Conservation (phyloP, 2,797 vertebrate genomes). For the Kryptopterus vitreolus region DNA sequence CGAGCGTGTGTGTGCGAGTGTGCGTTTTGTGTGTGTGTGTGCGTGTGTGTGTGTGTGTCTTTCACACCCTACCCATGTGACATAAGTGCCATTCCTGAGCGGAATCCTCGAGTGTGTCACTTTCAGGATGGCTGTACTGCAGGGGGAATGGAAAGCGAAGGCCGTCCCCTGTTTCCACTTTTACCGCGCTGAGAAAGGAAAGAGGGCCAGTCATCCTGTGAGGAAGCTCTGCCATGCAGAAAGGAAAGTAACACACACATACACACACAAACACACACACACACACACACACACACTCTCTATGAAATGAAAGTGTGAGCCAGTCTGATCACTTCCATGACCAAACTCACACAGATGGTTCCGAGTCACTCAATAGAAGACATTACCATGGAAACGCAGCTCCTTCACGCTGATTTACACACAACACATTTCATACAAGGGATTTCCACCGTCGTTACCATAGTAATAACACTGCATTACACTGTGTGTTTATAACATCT, state of each 20-base stretch:
- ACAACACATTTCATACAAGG: background rate
- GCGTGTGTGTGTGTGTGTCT: background rate
- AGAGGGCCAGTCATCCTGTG: constrained; percentile 1
- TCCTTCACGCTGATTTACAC: background rate
- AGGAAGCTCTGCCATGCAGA: constrained; percentile 15
- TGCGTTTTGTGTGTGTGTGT: background rate
- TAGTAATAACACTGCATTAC: background rate
- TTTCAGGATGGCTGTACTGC: constrained; percentile 4
- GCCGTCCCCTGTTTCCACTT: background rate
- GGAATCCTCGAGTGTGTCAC: constrained; percentile 17
- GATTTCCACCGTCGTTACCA: background rate
- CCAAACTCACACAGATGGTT: background rate
- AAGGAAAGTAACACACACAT: constrained; percentile 32
- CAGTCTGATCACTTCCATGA: background rate
- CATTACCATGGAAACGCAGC: background rate
- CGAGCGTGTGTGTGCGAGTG: background rate
- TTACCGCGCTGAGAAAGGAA: constrained; percentile 15
- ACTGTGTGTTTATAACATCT: background rate
- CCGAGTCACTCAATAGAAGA: background rate
- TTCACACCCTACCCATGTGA: constrained; percentile 36
- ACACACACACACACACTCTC: background rate
- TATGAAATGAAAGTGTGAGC: constrained; percentile 43
- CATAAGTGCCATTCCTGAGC: constrained; percentile 39
- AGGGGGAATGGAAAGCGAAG: constrained; percentile 42
- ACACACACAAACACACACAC: background rate